A percentile compares a stretch with the other conserved stretches of the same genome.
These are phyloP conservation scores for Diarsia mendica DNA, from an alignment of 2,888 invertebrate species.

Conservation along the genomic window DNA sequence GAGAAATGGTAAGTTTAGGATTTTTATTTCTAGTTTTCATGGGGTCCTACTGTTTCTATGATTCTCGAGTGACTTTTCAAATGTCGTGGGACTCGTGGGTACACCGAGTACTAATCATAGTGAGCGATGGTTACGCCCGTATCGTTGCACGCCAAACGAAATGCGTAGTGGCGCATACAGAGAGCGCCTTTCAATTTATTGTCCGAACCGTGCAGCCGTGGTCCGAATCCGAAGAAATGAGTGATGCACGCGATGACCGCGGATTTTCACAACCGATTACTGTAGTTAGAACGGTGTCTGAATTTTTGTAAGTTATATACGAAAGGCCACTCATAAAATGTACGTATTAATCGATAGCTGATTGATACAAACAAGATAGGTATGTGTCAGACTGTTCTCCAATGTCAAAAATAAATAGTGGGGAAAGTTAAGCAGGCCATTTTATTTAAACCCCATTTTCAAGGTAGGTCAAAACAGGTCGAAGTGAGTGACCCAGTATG, in stretches of 20 bases:
- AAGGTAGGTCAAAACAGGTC: background rate
- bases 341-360: no score
- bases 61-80: background rate
- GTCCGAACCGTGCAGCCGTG: background rate
- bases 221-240: background rate
- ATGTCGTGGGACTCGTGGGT: background rate
- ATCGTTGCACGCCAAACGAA: background rate
- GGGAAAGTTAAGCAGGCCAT: no score
- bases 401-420: no score
- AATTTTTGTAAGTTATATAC: no score
- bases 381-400: no score
- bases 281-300: no score
- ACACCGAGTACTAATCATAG: background rate
- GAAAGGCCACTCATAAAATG: no score
- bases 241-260: background rate
- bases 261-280: background rate
- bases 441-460: background rate
- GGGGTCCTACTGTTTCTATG: background rate
- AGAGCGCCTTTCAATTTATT: background rate
- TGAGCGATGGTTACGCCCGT: background rate
- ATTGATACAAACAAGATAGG: no score
- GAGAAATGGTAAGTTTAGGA: constrained; percentile 91
- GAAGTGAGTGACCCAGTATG: background rate
- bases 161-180: background rate
- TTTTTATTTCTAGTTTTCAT: background rate